Evolutionary conservation across 2,113 vertebrate genomes (phyloP).

Genomic region (Corythaixoides concolor): DNA sequence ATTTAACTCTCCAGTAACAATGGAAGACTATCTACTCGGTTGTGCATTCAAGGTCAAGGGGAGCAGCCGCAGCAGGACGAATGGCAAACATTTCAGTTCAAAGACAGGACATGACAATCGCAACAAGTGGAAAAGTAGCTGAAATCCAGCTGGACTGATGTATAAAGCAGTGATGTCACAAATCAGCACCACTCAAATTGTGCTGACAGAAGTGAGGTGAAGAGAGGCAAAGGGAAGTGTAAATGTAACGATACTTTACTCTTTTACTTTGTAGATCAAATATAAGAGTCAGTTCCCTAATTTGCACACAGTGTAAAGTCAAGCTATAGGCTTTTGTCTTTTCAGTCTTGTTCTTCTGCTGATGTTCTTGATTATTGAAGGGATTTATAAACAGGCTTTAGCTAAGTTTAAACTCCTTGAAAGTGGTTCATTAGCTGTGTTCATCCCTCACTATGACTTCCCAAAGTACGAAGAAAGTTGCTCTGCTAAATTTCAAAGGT

Average conservation of each 20-base stretch:
- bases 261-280: neutral
- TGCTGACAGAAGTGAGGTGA: neutral
- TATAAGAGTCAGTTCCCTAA: neutral
- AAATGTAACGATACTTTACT: neutral
- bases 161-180: neutral
- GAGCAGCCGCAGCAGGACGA: neutral
- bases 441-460: neutral
- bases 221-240: neutral
- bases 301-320: neutral
- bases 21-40: neutral
- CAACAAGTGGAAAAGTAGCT: neutral
- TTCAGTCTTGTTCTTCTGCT: neutral
- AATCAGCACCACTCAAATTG: neutral
- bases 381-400: neutral
- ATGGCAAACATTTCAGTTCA: neutral
- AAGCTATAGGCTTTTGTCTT: neutral
- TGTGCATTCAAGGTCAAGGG: neutral
- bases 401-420: neutral
- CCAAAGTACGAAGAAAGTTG: neutral
- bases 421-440: neutral
- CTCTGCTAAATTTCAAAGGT: slow-evolving; percentile 1
- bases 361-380: neutral
- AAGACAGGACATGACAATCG: neutral
- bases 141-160: neutral
- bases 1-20: neutral